Evolutionary conservation across 2,113 vertebrate genomes (phyloP).

Genomic region (Nothocercus julius): DNA sequence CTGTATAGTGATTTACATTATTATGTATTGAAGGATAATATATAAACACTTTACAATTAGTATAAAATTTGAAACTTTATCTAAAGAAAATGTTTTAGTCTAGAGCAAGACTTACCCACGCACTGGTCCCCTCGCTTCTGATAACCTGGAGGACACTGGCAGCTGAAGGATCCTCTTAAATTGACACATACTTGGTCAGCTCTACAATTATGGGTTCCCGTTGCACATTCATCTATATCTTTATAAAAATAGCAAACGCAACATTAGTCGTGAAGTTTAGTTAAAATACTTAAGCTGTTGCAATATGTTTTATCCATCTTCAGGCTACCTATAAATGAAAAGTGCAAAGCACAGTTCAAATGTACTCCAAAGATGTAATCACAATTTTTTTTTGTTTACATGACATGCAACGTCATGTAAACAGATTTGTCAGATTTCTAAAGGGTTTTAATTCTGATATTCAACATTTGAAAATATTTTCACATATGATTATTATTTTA

Average conservation of each 20-base stretch:
- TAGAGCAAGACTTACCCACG: constrained; percentile 81
- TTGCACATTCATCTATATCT: constrained; percentile 94
- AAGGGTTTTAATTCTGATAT: not conserved
- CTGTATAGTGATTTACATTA: not conserved
- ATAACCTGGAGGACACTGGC: constrained; percentile 89
- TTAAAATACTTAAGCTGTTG: not conserved
- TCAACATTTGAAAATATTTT: not conserved
- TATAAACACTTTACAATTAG: not conserved
- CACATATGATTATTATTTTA: not conserved
- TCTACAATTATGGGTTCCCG: constrained; percentile 86
- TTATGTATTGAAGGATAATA: not conserved
- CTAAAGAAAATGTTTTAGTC: not conserved
- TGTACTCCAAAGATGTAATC: not conserved
- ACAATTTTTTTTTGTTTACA: not conserved
- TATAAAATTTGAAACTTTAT: not conserved
- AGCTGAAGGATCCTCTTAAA: constrained; percentile 90
- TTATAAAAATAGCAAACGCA: constrained; percentile 20
- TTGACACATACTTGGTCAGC: constrained; percentile 90
- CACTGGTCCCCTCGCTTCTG: constrained; percentile 91
- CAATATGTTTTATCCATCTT: not conserved
- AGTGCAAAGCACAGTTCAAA: not conserved
- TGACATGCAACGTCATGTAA: not conserved
- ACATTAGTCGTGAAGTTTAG: not conserved
- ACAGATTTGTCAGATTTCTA: not conserved
- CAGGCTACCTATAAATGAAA: not conserved